Percentiles rank a stretch among this genome's conserved stretches.
Evolutionary conservation across 2,888 invertebrate genomes (phyloP).

Genomic region (Molorchus minor): DNA sequence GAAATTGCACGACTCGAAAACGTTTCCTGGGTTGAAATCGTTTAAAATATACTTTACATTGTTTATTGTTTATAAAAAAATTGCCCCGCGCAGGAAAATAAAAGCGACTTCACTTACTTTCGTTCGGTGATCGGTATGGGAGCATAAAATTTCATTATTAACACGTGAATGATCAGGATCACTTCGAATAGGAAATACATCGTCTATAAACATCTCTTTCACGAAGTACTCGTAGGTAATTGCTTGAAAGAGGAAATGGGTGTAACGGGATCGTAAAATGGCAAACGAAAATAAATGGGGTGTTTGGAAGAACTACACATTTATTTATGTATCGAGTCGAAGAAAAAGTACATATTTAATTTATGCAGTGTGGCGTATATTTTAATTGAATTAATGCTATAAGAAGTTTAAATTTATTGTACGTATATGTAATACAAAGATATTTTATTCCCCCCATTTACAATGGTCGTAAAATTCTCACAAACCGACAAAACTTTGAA

Average conservation of each 20-base stretch:
- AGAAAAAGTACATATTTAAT: too few relatives aligned
- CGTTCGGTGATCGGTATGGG: background rate
- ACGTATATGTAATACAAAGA: background rate
- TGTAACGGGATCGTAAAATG: background rate
- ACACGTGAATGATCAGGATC: background rate
- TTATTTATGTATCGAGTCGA: too few relatives aligned
- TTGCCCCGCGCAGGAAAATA: background rate
- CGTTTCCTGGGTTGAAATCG: too few relatives aligned
- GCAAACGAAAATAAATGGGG: background rate
- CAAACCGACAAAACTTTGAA: too few relatives aligned
- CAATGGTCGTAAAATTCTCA: too few relatives aligned
- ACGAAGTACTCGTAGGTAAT: background rate
- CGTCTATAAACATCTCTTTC: background rate
- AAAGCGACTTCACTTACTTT: conserved; percentile 7
- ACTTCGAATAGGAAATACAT: background rate
- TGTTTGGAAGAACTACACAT: too few relatives aligned
- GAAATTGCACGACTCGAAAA: too few relatives aligned
- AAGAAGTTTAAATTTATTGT: background rate
- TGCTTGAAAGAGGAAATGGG: background rate
- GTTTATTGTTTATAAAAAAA: background rate
- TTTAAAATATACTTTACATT: too few relatives aligned
- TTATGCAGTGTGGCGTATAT: background rate
- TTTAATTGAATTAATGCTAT: background rate
- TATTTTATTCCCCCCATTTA: too few relatives aligned
- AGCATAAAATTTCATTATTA: conserved; percentile 8